Evolutionary conservation across 2,113 vertebrate species (phyloP), one percentile per base, ranked within the genome.

Genomic region (Motacilla alba): DNA sequence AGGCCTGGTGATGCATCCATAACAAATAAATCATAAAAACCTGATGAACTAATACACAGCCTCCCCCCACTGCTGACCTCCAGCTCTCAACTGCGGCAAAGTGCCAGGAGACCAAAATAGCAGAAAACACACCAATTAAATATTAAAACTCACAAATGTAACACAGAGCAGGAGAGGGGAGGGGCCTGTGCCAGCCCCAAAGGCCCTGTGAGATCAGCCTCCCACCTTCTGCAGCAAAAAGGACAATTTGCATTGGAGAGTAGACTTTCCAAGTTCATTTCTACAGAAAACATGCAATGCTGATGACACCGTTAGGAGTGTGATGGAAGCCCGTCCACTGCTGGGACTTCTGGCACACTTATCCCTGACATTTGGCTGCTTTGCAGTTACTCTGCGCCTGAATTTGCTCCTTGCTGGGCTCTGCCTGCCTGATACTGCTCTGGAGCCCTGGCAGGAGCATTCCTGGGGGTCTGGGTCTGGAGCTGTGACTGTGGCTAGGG

Each of bases 131-230:
- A 59, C 72, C 83, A 62, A 62, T 95, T 69, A 83, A 93, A 94
- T 70, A 93, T 93, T 96, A 89, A 96, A 94, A 73, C 92, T 87
- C 77, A 30, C 39, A 82, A 83, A 87, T 23, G 63, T 80, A 84
- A 83, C 37, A 75, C 74, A 33, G 85, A 49, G 35, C 43, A 33
- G 87, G 39, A 49, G 62, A 86, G 39, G 87, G 44, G 64, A 93
- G 72, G 22, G 81, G 46, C 8, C 56, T 9, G 1, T 17, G 28
- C 4, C 80, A 52, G 17, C 63, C 31, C 31, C 31, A 47, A 43
- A 59, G 30, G 69, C 87, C 80, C 47, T 47, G 63, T 3, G 4
- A n/a, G 79, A 73, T 46, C 0, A 13, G 53, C 63, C 17, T 92
- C 87, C 68, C 46, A 67, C 82, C 79, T 66, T 75, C 92, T 94